These are phyloP conservation scores for Myxocyprinus asiaticus DNA, from an alignment of 2,113 vertebrate genomes.

Conservation along the genomic window DNA sequence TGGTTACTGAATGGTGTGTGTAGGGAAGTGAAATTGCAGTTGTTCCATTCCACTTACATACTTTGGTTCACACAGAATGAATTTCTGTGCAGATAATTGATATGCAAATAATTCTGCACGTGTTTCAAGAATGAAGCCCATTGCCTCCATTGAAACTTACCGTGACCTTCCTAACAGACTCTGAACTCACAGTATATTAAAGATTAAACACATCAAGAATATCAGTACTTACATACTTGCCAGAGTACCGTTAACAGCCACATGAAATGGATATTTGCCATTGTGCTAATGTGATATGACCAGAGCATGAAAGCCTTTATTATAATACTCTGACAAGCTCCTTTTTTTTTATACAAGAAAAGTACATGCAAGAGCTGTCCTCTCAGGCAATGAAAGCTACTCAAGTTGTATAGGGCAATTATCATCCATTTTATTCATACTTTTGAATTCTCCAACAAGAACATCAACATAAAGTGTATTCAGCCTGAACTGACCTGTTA, in stretches of 20 bases:
- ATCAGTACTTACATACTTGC: constrained; percentile 26
- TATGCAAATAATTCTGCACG: no score
- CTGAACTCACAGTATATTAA: constrained; percentile 14
- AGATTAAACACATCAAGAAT: constrained; percentile 24
- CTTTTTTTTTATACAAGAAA: constrained; percentile 10
- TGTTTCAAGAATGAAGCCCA: no score
- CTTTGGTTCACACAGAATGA: no score
- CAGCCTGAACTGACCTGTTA: not conserved
- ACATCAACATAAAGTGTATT: not conserved
- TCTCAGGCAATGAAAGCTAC: not conserved
- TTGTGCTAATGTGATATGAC: constrained; percentile 9
- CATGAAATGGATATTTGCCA: constrained; percentile 15
- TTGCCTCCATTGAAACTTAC: no score
- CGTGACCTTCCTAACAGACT: constrained; percentile 20
- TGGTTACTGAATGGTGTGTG: no score
- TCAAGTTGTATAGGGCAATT: not conserved
- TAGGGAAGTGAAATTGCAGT: no score
- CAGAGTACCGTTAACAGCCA: not conserved
- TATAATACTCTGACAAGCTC: constrained; percentile 19
- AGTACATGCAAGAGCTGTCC: not conserved
- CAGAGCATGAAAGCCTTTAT: not conserved
- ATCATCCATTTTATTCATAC: constrained; percentile 6
- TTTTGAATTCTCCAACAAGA: constrained; percentile 7
- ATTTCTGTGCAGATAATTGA: no score
- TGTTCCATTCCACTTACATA: no score